Base-by-base conservation (phyloP, 2,113 vertebrate genomes). In the Spea multiplicata region DNA sequence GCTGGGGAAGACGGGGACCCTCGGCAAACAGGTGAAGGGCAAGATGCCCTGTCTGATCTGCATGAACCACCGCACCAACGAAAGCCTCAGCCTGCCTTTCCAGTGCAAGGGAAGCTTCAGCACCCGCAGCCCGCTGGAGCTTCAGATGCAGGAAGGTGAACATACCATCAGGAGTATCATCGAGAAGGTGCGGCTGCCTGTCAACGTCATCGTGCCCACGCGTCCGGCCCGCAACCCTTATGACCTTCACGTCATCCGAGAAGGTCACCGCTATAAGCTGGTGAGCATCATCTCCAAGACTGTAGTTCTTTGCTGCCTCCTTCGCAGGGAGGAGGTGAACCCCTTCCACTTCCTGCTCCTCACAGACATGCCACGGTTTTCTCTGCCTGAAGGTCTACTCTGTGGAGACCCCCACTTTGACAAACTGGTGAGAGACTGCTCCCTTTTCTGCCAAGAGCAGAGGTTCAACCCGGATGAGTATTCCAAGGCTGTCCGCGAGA, bases 51-150 rank as follows among this genome's bases (percentile, higher is more conserved):
- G 97, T 44, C 87, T 99, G 84, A 97, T 99, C 89, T 99, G 97
- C 83, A 94, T 99, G 95, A 99, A 99, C 90, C 97, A 98, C 83
- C 96, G 97, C 85, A 99, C 97, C 90, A 98, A 97, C 57, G 97
- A 99, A 91, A 99, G 97, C 83, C 88, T 99, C 83, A 97, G 97
- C 88, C 88, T 99, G 59, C 97, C 97, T 66, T 98, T 99, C 84
- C 96, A 96, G 87, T 99, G 97, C 89, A 93, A 93, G 44, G 97
- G 97, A 46, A 95, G 93, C 84, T 99, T 99, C 88, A 97, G 97
- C 90, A 99, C 97, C 0, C 96, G 97, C 79, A 98, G 96, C 67
- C 97, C 95, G 0, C 88, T 96, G 81, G 97, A 99, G 89, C 92
- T 99, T 87, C 94, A 95, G 80, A 96, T 99, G 95, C 95, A 95